These are phyloP conservation scores for Centrocercus urophasianus DNA, from an alignment of 2,113 vertebrate species.

Conservation along the genomic window DNA sequence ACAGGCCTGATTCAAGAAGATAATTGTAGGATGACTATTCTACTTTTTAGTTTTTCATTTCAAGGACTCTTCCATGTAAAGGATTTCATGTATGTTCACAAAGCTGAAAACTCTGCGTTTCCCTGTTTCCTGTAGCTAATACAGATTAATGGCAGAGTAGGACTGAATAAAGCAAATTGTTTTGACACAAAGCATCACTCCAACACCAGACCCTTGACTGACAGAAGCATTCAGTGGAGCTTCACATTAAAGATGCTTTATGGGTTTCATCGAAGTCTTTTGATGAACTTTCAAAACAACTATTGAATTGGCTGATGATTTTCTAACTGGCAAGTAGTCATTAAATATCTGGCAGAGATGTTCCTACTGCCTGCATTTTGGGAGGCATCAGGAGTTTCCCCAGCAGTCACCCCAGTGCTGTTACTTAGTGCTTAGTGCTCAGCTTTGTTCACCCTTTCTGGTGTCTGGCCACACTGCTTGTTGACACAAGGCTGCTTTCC, in stretches of 20 bases:
- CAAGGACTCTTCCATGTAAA: background rate
- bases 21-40: background rate
- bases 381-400: background rate
- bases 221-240: background rate
- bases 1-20: background rate
- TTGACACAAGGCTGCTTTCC: background rate
- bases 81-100: background rate
- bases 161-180: background rate
- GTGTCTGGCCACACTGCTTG: rapidly evolving
- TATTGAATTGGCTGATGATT: background rate
- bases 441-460: background rate
- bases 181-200: background rate
- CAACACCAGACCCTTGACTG: background rate
- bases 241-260: background rate
- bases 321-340: background rate
- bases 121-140: background rate
- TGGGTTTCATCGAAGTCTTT: rapidly evolving
- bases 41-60: background rate
- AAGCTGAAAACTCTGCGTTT: background rate
- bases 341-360: background rate
- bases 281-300: background rate
- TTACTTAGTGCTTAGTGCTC: background rate
- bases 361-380: background rate
- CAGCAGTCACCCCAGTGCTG: rapidly evolving
- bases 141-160: background rate